Conservation (phyloP, 1,140 invertebrate species). For the Vollenhovia emeryi region DNA sequence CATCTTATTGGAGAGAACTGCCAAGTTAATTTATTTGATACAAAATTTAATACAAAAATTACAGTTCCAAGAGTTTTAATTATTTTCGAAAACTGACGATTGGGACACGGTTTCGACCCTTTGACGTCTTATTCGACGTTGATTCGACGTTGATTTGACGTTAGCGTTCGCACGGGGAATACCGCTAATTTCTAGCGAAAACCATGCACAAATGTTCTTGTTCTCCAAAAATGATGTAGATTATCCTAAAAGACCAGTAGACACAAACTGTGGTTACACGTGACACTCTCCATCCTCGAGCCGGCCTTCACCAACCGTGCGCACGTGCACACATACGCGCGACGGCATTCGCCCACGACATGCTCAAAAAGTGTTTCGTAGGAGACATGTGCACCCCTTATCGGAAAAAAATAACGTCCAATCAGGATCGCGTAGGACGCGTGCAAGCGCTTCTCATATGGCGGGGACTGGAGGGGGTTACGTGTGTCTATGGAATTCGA, state of each 20-base stretch:
- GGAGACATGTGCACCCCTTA: constrained; percentile 80
- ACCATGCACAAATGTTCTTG: neutral
- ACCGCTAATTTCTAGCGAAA: neutral
- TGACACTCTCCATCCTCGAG: constrained; percentile 42
- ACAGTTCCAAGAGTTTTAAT: too few species aligned
- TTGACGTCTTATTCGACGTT: too few species aligned
- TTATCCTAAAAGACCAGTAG: neutral
- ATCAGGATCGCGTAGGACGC: constrained; percentile 80
- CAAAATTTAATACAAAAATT: too few species aligned
- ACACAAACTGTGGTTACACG: constrained; percentile 47
- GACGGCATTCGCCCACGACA: constrained; percentile 21
- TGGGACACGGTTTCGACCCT: too few species aligned
- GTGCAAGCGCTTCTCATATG: constrained; percentile 70
- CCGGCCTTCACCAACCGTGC: constrained; percentile 38
- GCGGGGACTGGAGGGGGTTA: constrained; percentile 58
- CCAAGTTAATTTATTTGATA: too few species aligned
- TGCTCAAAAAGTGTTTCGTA: constrained; percentile 60
- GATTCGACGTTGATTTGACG: too few species aligned
- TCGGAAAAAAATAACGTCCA: constrained; percentile 84
- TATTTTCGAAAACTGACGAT: too few species aligned
- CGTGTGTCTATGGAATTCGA: constrained; percentile 81
- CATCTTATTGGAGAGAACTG: too few species aligned
- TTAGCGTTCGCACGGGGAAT: too few species aligned
- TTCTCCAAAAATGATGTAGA: neutral
- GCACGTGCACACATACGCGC: constrained; percentile 43